Evolutionary conservation across 2,888 invertebrate genomes (phyloP), one percentile per base, ranked within the genome.

Genomic region (Philhelius pedissequus): DNA sequence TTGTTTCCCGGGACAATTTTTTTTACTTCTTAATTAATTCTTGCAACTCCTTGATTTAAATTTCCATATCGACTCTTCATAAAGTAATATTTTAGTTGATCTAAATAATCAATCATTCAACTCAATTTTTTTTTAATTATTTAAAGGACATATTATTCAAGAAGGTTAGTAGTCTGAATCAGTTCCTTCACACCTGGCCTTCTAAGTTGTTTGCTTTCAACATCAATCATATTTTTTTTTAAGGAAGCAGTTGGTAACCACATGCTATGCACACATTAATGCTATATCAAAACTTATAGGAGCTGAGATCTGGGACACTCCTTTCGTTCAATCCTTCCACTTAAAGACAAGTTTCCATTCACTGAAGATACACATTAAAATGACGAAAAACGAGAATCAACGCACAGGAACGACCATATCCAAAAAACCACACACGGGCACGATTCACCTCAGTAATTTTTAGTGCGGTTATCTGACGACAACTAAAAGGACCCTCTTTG

Each of bases 371-470:
- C 32, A 9, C 5, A 11, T n/a, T 11, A 9, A 7, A 8, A 11
- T 22, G 4, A 25, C 40, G 2, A 11, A 15, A 18, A 43, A 25
- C 2, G 5, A n/a, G 9, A 15, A 15, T 25, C 25, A 22, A 22
- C n/a, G 11, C 4, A 27, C 15, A 54, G 22, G 35, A 58, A 20
- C n/a, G 11, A 35, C 13, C 18, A 35, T 18, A 18, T n/a, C 18
- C 27, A 15, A 56, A 11, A 58, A 54, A 11, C 56, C 38, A 38
- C 60, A 54, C 52, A 54, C 11, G 35, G 35, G 13, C 20, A 22
- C 27, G 62, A 62, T 35, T 27, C 27, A 62, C 62, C 18, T 43
- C 62, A 62, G 18, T 62, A 30, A 43, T 62, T 62, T 62, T 43
- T 62, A 43, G 18, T 27, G 18, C 43, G 60, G 43, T 27, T 60